Conservation (phyloP, 35 echinoderm and acorn worm species). For the Lytechinus variegatus region DNA sequence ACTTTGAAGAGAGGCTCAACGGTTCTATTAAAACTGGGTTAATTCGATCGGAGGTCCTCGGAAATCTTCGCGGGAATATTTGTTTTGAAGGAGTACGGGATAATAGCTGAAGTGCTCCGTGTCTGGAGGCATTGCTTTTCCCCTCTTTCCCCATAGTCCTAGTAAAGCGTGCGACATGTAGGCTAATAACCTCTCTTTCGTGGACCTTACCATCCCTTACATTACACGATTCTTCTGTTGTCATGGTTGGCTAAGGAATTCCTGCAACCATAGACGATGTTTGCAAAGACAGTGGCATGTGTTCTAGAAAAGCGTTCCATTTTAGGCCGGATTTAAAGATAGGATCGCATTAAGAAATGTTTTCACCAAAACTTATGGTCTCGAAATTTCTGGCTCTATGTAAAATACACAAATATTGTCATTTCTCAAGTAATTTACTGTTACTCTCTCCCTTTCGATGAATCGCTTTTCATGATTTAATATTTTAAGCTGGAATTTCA, state of each 20-base stretch:
- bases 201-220: neutral
- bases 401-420: too few relatives aligned
- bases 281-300: neutral
- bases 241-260: neutral
- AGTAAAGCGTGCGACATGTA: neutral
- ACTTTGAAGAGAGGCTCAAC: neutral
- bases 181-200: neutral
- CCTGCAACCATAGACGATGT: neutral
- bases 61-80: neutral
- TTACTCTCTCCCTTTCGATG: too few relatives aligned
- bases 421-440: too few relatives aligned
- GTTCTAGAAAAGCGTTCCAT: too few relatives aligned
- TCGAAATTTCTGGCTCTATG: too few relatives aligned
- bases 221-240: neutral
- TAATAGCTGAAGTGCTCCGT: neutral
- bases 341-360: too few relatives aligned
- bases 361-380: too few relatives aligned
- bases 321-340: too few relatives aligned
- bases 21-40: conserved; percentile 19
- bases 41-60: conserved; percentile 8
- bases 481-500: too few relatives aligned
- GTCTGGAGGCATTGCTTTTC: neutral
- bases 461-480: too few relatives aligned
- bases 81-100: neutral
- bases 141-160: neutral